Evolutionary conservation across 2,888 invertebrate species (phyloP), one percentile per base, ranked within the genome.

Genomic region (Lasiommata megera): DNA sequence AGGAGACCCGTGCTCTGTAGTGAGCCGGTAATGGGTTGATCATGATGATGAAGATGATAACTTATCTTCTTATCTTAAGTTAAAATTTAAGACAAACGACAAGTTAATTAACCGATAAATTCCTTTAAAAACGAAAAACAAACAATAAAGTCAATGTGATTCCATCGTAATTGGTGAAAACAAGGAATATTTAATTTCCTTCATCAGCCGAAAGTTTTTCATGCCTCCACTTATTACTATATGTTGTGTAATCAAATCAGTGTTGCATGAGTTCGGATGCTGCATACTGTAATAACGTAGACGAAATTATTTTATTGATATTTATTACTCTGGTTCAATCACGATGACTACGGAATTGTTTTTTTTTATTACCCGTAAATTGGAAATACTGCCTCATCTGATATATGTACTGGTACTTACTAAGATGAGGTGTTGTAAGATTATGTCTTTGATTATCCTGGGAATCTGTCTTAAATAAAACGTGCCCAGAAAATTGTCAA

Each of bases 191-290:
- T 31, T 51, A 28, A 51, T 51, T 51, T 38, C 51, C 38, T 51
- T 38, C 51, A 51, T 51, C 37, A 23, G 37, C 16, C 1, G 29
- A 8, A 34, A 54, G 16, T 40, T 23, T 40, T 40, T 18, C 23
- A 23, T 37, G 51, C 43, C 23, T 44, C 18, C 48, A 50, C 47
- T 55, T 60, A 57, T 59, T 63, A 58, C 59, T 38, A 44, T 55
- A 38, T 41, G 57, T 43, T 44, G 41, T 56, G 56, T 60, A 57
- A 64, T 64, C 53, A 48, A 62, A 59, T 61, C 47, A 59, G 54
- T 61, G 54, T 58, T 62, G 37, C 52, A 54, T 60, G 55, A 59
- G 48, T 52, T 40, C 51, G 54, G 53, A 47, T 36, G 41, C 34
- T 47, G 43, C 44, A 43, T 31, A 38, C 34, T 53, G 55, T 61